Conservation (phyloP, 2,797 vertebrate genomes). For the Pithecia hirsuta region DNA sequence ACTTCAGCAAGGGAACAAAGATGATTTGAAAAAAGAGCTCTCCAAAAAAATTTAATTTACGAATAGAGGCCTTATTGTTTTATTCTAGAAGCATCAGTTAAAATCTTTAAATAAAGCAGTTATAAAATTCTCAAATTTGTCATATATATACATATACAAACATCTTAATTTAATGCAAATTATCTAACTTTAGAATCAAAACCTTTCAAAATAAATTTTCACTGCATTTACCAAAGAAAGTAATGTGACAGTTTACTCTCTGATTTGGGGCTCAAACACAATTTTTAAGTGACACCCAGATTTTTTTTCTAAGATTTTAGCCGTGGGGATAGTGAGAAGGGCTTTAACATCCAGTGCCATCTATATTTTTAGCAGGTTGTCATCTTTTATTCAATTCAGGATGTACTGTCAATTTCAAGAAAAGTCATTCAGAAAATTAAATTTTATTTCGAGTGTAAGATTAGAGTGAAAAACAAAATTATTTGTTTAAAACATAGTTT, state of each 20-base stretch:
- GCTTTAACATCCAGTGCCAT: background rate
- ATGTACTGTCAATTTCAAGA: background rate
- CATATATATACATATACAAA: too few relatives aligned
- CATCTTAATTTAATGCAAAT: background rate
- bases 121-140: background rate
- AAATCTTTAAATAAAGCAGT: background rate
- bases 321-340: too few relatives aligned
- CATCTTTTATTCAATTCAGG: background rate
- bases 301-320: background rate
- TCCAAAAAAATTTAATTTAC: background rate
- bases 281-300: background rate
- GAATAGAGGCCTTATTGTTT: background rate
- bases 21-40: background rate
- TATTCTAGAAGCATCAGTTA: background rate
- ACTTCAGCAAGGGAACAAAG: background rate
- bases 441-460: background rate
- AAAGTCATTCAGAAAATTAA: background rate
- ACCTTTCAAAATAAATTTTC: background rate
- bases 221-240: background rate
- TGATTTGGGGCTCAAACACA: background rate
- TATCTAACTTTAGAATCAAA: background rate
- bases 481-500: background rate
- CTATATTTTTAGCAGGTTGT: background rate
- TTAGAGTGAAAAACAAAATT: background rate
- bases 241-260: background rate